Evolutionary conservation across 2,888 invertebrate species (phyloP), one percentile per base, ranked within the genome.

Genomic region (Tolmerus cingulatus): DNA sequence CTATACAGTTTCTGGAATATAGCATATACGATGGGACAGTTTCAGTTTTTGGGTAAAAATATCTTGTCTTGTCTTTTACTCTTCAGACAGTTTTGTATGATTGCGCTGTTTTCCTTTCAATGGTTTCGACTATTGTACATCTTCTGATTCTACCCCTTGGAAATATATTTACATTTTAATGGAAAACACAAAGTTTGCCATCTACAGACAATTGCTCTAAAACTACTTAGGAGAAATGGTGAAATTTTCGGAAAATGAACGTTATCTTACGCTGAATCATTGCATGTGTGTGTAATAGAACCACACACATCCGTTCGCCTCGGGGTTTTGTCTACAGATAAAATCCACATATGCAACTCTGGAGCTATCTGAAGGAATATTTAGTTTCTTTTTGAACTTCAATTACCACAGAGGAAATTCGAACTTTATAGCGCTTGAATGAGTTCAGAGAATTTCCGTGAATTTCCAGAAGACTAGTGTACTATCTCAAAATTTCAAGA

Each of bases 121-220:
- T 46, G 43, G 19, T 37, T 46, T 57, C 55, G n/a, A 40, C 46
- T 78, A 37, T 57, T 57, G 66, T 82, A n/a, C 19, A 40, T 34
- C 55, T 82, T 82, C 14, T 46, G 82, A 82, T 37, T 40, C 66
- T 82, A 66, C 19, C 51, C 43, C 43, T 16, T 46, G 66, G 82
- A 82, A 82, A 82, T 40, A 57, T 66, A 82, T 82, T 82, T 82
- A 82, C 82, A 82, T 82, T 82, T 82, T 82, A 82, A 82, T 82
- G 82, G 82, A 82, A 82, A 82, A 55, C 23, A 82, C 82, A 82
- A 82, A 82, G 82, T 82, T 82, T 82, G 57, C 66, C 82, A 82
- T 82, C 57, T 82, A 82, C 82, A 19, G 82, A 82, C 66, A 66
- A 66, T 82, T 82, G 82, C 57, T 66, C 82, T 23, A 57, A 66